Evolutionary conservation across 2,888 invertebrate species (phyloP).

Genomic region (Chrysopilus asiliformis): DNA sequence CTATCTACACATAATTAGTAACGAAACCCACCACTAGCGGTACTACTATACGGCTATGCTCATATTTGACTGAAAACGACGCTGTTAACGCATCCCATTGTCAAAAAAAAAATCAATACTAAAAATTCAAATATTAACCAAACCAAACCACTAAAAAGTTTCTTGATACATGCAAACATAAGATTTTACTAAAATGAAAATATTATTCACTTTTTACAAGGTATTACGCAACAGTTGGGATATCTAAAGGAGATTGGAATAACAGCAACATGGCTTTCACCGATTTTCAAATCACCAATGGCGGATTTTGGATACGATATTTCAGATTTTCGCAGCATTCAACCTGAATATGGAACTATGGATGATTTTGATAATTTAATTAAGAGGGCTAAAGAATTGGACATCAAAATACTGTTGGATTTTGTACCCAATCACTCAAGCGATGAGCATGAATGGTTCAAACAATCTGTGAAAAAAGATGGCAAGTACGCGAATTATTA

Average conservation of each 20-base stretch:
- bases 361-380: constrained; percentile 40
- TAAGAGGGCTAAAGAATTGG: constrained; percentile 29
- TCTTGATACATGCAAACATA: background rate
- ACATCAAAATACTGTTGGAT: constrained; percentile 35
- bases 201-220: no score
- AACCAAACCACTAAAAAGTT: no score
- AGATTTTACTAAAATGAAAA: background rate
- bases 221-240: constrained; percentile 40
- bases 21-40: no score
- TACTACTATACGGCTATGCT: no score
- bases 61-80: no score
- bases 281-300: constrained; percentile 50
- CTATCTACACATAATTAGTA: no score
- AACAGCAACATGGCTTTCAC: constrained; percentile 47
- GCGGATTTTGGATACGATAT: constrained; percentile 54
- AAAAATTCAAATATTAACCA: no score
- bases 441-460: constrained; percentile 70
- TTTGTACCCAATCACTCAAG: constrained; percentile 50
- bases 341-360: constrained; percentile 44
- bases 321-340: constrained; percentile 41
- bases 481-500: constrained; percentile 59
- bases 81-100: no score
- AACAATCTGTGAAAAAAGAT: constrained; percentile 45
- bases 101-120: no score
- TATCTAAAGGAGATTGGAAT: constrained; percentile 43